Percentiles rank a stretch among this genome's conserved stretches.
phyloP scores from a whole-genome alignment of 1,140 invertebrate genomes.

The Chlorops oryzae region DNA sequence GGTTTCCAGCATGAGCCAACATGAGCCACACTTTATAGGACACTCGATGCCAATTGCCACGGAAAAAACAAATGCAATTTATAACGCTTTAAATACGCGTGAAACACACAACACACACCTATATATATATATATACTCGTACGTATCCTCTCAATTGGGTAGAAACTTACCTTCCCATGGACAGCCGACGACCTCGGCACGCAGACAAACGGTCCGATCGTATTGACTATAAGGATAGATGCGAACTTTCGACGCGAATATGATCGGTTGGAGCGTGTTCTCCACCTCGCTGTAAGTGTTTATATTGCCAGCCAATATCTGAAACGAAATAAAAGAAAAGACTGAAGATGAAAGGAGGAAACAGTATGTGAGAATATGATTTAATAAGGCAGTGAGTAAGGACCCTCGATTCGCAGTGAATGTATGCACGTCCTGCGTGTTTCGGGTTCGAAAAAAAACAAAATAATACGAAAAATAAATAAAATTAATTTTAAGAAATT shows the following conservation, averaged over 20 bases:
- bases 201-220: conserved; percentile 84
- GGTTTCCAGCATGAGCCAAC: too few species aligned
- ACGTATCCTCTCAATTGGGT: too few species aligned
- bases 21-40: too few species aligned
- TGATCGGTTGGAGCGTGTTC: conserved; percentile 72
- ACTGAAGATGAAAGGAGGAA: too few species aligned
- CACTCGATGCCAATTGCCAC: too few species aligned
- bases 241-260: conserved; percentile 77
- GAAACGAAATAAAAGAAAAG: conserved; percentile 30
- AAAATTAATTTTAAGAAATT: neutral
- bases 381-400: too few species aligned
- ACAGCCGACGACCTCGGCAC: conserved; percentile 85
- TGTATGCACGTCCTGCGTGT: conserved; percentile 79
- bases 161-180: conserved; percentile 69
- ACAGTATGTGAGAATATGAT: too few species aligned
- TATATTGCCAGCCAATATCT: conserved; percentile 79
- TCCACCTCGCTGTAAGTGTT: conserved; percentile 79
- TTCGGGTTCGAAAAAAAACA: conserved; percentile 56
- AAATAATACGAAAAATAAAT: neutral
- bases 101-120: too few species aligned
- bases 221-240: conserved; percentile 85
- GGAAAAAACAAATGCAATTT: too few species aligned
- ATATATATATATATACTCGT: too few species aligned
- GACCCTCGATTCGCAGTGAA: conserved; percentile 77
- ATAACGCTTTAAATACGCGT: too few species aligned